Evolutionary conservation across 1,140 invertebrate species (phyloP).

Genomic region (Pectinophora gossypiella): DNA sequence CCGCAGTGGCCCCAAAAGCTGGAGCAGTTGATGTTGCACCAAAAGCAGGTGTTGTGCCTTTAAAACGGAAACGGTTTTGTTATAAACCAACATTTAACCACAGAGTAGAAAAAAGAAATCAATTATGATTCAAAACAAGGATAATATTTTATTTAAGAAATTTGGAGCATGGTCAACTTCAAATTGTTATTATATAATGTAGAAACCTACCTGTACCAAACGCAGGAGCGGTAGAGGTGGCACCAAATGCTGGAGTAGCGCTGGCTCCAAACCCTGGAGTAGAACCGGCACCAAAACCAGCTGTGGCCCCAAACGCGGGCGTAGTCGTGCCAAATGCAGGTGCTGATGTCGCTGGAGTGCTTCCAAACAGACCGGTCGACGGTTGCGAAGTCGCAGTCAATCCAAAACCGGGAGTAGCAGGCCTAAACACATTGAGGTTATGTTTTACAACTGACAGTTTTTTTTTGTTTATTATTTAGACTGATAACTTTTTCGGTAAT

Average conservation of each 20-base stretch:
- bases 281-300: conserved; percentile 18
- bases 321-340: conserved; percentile 40
- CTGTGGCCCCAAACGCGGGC: conserved; percentile 36
- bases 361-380: conserved; percentile 49
- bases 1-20: conserved; percentile 16
- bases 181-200: too few species aligned
- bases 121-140: too few species aligned
- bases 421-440: conserved; percentile 28
- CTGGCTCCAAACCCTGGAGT: conserved; percentile 26
- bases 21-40: conserved; percentile 19
- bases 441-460: background rate
- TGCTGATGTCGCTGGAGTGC: conserved; percentile 37
- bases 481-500: too few species aligned
- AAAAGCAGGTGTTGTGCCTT: conserved; percentile 19
- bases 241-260: conserved; percentile 23
- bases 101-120: too few species aligned
- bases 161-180: too few species aligned
- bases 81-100: too few species aligned
- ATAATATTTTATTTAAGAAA: too few species aligned
- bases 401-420: conserved; percentile 57
- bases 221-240: conserved; percentile 15
- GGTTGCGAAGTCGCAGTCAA: conserved; percentile 48
- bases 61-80: too few species aligned
- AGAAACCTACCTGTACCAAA: conserved; percentile 18
- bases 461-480: background rate